Base-by-base conservation (phyloP, 1,140 invertebrate species). In the Listronotus bonariensis region DNA sequence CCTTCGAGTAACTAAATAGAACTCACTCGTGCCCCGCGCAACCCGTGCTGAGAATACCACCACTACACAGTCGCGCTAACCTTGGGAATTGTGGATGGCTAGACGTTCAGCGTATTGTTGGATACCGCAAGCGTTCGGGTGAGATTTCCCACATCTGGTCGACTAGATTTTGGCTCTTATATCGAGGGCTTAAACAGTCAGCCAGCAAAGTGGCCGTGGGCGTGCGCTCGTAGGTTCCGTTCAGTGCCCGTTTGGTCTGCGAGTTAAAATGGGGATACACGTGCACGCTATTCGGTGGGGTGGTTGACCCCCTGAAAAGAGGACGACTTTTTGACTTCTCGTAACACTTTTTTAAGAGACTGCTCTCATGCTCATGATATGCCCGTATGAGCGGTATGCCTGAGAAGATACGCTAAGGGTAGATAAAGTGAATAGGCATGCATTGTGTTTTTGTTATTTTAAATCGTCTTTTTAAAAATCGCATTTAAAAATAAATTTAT, bases 291-390 rank as follows among this genome's bases (percentile, higher is more conserved):
- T 63, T 26, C 53, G 69, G 73, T 75, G 74, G 75, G 76, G 76
- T 77, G 73, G 76, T 73, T 78, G 76, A 78, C 76, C 76, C 76
- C 72, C 17, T 58, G 56, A 74, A 77, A 76, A 76, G 76, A 76
- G 76, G 74, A 76, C 76, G 75, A 76, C 76, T 78, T 77, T 77
- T 76, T 73, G 76, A 78, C 75, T 74, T 67, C 55, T 70, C 68
- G 74, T 75, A 75, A 76, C 75, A 76, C 75, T 77, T 76, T 75
- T 67, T 57, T 43, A 67, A 70, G 68, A 70, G 2, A n/a, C n/a
- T n/a, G 15, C 32, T 26, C 5, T 26, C 20, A 26, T 14, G 12
- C 12, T 18, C 17, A 73, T 73, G 62, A 32, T 46, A 26, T 40
- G 57, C 62, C 59, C 56, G 61, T 26, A 36, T 65, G 38, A 45